Evolutionary conservation across 2,113 vertebrate species (phyloP).

Genomic region (Phrynosoma platyrhinos): DNA sequence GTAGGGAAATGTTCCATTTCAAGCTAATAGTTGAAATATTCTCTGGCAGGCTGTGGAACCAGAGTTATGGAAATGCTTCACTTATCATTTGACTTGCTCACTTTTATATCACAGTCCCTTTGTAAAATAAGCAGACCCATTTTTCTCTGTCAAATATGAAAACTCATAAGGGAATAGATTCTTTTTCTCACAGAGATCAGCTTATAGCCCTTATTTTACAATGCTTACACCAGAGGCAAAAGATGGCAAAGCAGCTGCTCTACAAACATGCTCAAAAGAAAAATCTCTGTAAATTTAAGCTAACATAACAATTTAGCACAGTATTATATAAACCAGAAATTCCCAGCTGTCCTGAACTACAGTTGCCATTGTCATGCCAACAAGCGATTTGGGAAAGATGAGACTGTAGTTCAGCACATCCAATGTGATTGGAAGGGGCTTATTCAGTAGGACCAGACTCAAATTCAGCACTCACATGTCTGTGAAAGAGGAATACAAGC

Average conservation of each 20-base stretch:
- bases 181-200: not conserved
- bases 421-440: too few species aligned
- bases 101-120: conserved; percentile 9
- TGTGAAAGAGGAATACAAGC: too few species aligned
- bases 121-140: not conserved
- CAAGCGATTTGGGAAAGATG: not conserved
- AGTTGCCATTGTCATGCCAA: not conserved
- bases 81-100: not conserved
- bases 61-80: not conserved
- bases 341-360: not conserved
- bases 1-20: not conserved
- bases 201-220: not conserved
- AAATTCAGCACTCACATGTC: too few species aligned
- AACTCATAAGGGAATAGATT: not conserved
- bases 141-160: conserved; percentile 9
- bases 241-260: not conserved
- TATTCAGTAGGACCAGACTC: too few species aligned
- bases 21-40: not conserved
- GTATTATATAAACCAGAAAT: not conserved
- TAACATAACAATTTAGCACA: not conserved
- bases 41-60: not conserved
- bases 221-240: not conserved
- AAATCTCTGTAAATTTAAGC: not conserved
- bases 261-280: not conserved
- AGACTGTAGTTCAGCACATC: not conserved